Conservation (phyloP, 1,140 invertebrate genomes). For the Brachionus calyciflorus region DNA sequence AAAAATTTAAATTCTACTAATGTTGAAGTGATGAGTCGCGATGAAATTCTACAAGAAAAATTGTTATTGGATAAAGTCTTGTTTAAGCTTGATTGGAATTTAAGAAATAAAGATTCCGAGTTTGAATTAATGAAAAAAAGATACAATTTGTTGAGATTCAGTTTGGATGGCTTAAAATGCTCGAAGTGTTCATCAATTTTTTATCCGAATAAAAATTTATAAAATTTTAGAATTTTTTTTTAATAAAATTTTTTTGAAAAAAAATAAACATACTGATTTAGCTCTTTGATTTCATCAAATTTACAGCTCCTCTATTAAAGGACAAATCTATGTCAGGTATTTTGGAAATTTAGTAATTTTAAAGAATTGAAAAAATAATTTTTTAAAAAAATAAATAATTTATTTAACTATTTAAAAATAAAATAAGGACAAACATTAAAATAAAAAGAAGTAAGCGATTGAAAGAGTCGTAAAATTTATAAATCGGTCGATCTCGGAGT, state of each 20-base stretch:
- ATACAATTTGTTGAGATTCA: background rate
- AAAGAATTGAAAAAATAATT: background rate
- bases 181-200: background rate
- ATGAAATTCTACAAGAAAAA: background rate
- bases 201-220: background rate
- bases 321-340: no score
- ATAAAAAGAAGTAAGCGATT: background rate
- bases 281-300: no score
- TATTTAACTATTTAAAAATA: constrained; percentile 16
- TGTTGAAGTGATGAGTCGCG: constrained; percentile 1
- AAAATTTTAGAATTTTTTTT: constrained; percentile 1
- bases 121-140: background rate
- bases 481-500: constrained; percentile 43
- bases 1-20: background rate
- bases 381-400: constrained; percentile 30
- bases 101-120: background rate
- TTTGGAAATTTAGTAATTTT: no score
- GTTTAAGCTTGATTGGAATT: constrained; percentile 14
- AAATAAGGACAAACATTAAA: background rate
- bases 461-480: no score
- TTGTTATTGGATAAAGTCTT: background rate
- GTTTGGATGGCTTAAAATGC: constrained; percentile 3
- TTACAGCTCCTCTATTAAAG: no score
- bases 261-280: no score
- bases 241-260: background rate